Evolutionary conservation across 2,113 vertebrate genomes (phyloP).

Genomic region (Alouatta palliata): DNA sequence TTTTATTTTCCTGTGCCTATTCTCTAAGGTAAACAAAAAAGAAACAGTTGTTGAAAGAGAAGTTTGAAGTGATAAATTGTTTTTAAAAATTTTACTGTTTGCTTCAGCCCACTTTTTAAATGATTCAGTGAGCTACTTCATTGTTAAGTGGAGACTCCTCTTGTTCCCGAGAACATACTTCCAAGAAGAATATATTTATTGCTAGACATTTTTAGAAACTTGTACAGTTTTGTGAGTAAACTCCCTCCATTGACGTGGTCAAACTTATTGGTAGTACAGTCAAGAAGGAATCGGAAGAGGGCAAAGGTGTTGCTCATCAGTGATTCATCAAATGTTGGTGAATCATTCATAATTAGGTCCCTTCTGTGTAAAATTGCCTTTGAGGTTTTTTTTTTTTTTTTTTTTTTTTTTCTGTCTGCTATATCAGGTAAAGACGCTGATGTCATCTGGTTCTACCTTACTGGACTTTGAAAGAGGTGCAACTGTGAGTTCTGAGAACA

Average conservation of each 20-base stretch:
- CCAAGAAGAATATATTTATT: constrained; percentile 64
- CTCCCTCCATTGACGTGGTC: not conserved
- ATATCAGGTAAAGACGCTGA: not conserved
- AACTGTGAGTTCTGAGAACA: not conserved
- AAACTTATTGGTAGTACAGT: not conserved
- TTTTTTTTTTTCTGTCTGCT: not conserved
- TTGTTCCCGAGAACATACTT: constrained; percentile 49
- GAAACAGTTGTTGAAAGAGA: constrained; percentile 33
- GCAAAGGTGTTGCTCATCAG: not conserved
- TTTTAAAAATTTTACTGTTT: constrained; percentile 55
- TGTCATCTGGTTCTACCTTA: not conserved
- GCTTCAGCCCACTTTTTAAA: constrained; percentile 49
- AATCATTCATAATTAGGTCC: not conserved
- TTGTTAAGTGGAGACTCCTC: constrained; percentile 52
- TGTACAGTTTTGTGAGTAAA: constrained; percentile 66
- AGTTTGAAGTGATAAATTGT: constrained; percentile 69
- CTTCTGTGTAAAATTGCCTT: not conserved
- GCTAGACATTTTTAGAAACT: constrained; percentile 65
- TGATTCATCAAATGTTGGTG: not conserved
- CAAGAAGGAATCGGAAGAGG: not conserved
- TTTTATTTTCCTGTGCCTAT: constrained; percentile 48
- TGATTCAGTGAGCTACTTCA: constrained; percentile 40
- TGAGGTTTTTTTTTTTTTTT: not conserved
- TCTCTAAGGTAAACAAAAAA: constrained; percentile 35
- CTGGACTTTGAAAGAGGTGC: not conserved